Evolutionary conservation across 53 echinoderm and acorn worm genomes (phyloP).

Genomic region (Temnopleurus reevesii): DNA sequence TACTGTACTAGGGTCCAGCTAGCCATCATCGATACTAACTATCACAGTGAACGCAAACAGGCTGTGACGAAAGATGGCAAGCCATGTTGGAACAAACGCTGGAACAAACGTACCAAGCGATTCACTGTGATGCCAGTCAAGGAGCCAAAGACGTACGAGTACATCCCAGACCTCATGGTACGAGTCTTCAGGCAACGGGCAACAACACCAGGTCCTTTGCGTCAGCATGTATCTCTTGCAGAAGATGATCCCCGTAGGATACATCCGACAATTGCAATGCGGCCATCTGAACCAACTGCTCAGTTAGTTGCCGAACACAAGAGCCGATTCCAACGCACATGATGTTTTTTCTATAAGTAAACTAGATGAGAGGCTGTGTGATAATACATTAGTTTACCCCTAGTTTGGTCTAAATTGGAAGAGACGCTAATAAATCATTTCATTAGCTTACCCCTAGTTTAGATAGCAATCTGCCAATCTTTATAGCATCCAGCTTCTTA

Average conservation of each 20-base stretch:
- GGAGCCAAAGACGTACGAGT: slow-evolving; percentile 50
- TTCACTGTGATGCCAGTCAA: slow-evolving; percentile 17
- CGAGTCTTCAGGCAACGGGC: slow-evolving; percentile 2
- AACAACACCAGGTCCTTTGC: slow-evolving; percentile 2
- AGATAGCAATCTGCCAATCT: too few species aligned
- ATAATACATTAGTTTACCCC: too few species aligned
- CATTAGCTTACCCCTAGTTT: too few species aligned
- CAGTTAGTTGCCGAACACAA: neutral
- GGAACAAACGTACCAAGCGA: slow-evolving; percentile 42
- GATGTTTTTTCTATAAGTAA: too few species aligned
- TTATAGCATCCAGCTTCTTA: too few species aligned
- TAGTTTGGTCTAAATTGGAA: too few species aligned
- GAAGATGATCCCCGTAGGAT: slow-evolving; percentile 54
- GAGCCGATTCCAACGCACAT: too few species aligned
- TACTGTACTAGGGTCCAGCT: slow-evolving; percentile 30
- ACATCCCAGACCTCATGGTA: slow-evolving; percentile 15
- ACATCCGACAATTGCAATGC: slow-evolving; percentile 48
- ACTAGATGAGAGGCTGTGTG: too few species aligned
- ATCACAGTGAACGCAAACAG: slow-evolving; percentile 47
- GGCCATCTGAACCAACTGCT: neutral
- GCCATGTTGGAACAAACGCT: neutral
- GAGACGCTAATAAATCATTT: too few species aligned
- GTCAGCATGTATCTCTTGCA: slow-evolving; percentile 48
- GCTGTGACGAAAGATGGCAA: slow-evolving; percentile 46
- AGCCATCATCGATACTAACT: slow-evolving; percentile 55